These are phyloP conservation scores for Drosophila nigritarsus DNA, from an alignment of 2,888 invertebrate species.

Conservation along the genomic window DNA sequence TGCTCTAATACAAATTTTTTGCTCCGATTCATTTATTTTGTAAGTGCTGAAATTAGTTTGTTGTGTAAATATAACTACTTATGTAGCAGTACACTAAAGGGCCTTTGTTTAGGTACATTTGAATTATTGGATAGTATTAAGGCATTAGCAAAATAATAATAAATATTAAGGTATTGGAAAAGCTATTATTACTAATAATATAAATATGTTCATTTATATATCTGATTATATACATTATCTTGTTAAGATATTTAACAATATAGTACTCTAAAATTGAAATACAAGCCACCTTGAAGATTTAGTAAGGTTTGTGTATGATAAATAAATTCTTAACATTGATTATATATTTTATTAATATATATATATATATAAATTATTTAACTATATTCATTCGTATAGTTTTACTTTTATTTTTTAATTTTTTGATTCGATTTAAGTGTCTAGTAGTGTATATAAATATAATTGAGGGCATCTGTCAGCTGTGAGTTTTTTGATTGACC, in stretches of 20 bases:
- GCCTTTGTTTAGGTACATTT: neutral
- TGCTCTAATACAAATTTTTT: constrained; percentile 20
- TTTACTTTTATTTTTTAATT: neutral
- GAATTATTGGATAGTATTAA: neutral
- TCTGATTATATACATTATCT: neutral
- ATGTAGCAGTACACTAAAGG: neutral
- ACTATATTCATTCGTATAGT: too few species aligned
- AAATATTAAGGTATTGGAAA: neutral
- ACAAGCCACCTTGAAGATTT: too few species aligned
- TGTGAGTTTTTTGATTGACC: constrained; percentile 44
- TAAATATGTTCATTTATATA: neutral
- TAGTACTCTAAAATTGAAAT: too few species aligned
- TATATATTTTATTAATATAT: neutral
- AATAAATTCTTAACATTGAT: neutral
- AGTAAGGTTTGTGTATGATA: neutral
- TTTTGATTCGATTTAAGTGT: neutral
- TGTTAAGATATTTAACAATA: too few species aligned
- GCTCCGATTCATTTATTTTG: constrained; percentile 33
- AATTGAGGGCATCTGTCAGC: constrained; percentile 37
- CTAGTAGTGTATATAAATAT: constrained; percentile 11
- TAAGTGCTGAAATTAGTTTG: constrained; percentile 43
- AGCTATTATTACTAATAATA: neutral
- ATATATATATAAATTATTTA: too few species aligned
- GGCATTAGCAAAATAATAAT: neutral
- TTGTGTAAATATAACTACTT: constrained; percentile 39